Base-by-base conservation (phyloP, 2,797 vertebrate genomes). In the Jordanella pulchra region DNA sequence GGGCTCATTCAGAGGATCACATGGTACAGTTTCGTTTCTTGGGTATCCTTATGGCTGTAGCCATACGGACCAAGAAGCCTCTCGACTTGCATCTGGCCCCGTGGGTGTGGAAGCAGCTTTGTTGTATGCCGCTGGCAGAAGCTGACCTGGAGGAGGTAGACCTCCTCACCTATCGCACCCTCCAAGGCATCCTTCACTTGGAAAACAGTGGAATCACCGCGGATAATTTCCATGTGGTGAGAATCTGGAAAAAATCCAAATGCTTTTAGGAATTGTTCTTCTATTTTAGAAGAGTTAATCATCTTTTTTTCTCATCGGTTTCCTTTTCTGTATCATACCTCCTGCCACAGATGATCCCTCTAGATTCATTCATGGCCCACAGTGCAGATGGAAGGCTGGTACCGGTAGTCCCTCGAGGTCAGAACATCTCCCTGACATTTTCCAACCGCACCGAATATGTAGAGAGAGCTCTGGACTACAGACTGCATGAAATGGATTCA, bases 71-170 rank as follows among this genome's bases (percentile, higher is more conserved):
- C 61, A 95, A 95, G 86, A 95, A 95, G 84, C 95, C 95, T 1
- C 89, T 95, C 82, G 94, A 95, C 83, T 76, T 95, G 1, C 94
- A 95, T 87, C 85, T 95, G 83, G 95, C 95, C 5, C 95, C 95
- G 0, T 95, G 93, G 94, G 94, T 95, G 75, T 95, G 95, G 95
- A 95, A 95, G 67, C 94, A 95, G 86, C 92, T 95, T 69, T 95
- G 95, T 82, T 93, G 90, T 1, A 95, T 95, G 85, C 94, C 94
- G 0, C 78, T 95, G 65, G 87, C 86, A 15, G 92, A 89, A 10
- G 79, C 78, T 0, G 95, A 95, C 84, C 81, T 95, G 75, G 95
- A 95, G 83, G 95, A 95, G 74, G 95, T 95, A 27, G 95, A 95
- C 74, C 90, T 95, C 77, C 94, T 95, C 69, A 95, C 94, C n/a